Conservation (phyloP, 1,140 invertebrate species). For the Lutraria rhynchaena region DNA sequence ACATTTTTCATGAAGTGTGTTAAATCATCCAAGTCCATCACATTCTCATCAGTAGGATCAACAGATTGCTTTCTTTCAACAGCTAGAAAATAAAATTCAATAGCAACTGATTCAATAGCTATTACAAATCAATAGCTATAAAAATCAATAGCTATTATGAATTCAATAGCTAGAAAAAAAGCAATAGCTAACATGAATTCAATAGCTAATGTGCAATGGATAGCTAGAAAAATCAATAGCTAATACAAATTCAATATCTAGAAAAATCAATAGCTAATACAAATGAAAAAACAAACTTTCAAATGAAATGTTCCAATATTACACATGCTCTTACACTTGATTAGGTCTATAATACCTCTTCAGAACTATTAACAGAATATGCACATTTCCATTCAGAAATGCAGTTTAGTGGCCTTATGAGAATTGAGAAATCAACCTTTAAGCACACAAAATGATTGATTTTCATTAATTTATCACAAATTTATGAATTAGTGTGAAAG, state of each 20-base stretch:
- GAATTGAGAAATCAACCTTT: too few relatives aligned
- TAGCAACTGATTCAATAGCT: not conserved
- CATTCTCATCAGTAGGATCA: not conserved
- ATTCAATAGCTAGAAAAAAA: not conserved
- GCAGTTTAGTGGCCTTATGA: too few relatives aligned
- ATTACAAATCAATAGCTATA: not conserved
- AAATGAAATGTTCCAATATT: too few relatives aligned
- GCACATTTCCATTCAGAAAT: too few relatives aligned
- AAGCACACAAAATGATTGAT: too few relatives aligned
- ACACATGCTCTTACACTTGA: too few relatives aligned
- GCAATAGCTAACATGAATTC: not conserved
- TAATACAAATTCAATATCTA: not conserved
- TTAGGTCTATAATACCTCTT: too few relatives aligned
- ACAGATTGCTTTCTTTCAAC: not conserved
- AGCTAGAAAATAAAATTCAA: not conserved
- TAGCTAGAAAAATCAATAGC: not conserved
- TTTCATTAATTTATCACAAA: too few relatives aligned
- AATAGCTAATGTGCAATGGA: not conserved
- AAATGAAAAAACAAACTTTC: too few relatives aligned
- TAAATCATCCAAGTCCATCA: not conserved
- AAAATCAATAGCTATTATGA: not conserved
- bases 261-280: too few relatives aligned
- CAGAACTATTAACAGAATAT: too few relatives aligned
- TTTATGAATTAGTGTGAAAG: too few relatives aligned
- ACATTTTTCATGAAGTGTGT: not conserved